Evolutionary conservation across 2,888 invertebrate genomes (phyloP).

Genomic region (Diarsia rubi): DNA sequence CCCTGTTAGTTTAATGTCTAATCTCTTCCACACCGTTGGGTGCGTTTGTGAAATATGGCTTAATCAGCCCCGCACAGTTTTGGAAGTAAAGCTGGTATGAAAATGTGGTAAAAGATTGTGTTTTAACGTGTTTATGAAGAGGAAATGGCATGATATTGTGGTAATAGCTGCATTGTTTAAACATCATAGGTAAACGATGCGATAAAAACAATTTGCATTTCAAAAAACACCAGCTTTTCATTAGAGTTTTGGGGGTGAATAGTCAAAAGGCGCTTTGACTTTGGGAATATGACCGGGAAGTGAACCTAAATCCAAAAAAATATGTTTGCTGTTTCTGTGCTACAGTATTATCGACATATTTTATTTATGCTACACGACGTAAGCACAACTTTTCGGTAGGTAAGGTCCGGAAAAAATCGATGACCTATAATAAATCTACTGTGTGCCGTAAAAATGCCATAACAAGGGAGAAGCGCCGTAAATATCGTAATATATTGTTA

Average conservation of each 20-base stretch:
- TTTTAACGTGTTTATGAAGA: conserved; percentile 20
- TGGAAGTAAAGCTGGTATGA: conserved; percentile 12
- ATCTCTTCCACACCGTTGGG: conserved; percentile 60
- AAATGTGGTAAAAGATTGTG: conserved; percentile 11
- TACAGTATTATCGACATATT: background rate
- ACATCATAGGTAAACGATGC: background rate
- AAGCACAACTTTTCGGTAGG: conserved; percentile 15
- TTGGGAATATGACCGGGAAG: background rate
- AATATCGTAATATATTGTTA: conserved; percentile 50
- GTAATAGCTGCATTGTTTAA: background rate
- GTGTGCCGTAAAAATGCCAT: conserved; percentile 45
- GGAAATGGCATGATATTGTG: background rate
- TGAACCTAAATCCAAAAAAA: background rate
- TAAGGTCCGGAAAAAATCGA: conserved; percentile 11
- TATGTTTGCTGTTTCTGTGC: background rate
- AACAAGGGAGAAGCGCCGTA: conserved; percentile 11
- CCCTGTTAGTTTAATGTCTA: conserved; percentile 51
- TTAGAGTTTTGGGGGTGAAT: background rate
- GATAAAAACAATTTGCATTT: background rate
- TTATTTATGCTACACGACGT: background rate
- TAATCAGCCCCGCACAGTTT: conserved; percentile 27
- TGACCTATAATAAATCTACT: conserved; percentile 44
- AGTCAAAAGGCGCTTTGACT: background rate
- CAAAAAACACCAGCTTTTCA: background rate
- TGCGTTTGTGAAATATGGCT: conserved; percentile 60